Conservation (phyloP, 2,797 vertebrate species). For the Sandelia bainsii region DNA sequence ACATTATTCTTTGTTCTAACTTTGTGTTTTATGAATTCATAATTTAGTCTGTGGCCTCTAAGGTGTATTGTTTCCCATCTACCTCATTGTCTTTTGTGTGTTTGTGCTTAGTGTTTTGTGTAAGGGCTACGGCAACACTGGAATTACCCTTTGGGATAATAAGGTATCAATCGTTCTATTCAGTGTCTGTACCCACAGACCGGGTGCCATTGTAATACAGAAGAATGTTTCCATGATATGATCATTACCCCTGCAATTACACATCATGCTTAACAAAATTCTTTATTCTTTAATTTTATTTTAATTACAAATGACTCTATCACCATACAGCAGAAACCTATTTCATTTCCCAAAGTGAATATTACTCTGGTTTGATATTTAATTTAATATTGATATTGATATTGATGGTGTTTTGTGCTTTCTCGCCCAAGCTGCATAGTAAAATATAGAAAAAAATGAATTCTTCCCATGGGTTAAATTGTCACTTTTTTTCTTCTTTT, state of each 20-base stretch:
- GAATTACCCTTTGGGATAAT: too few relatives aligned
- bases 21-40: too few relatives aligned
- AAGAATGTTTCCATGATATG: background rate
- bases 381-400: background rate
- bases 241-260: too few relatives aligned
- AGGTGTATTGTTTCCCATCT: too few relatives aligned
- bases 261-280: conserved; percentile 2
- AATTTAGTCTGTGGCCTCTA: too few relatives aligned
- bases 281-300: too few relatives aligned
- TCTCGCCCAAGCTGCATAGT: background rate
- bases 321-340: background rate
- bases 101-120: too few relatives aligned
- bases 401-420: background rate
- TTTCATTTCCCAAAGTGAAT: conserved; percentile 5
- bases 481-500: conserved; percentile 19
- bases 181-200: background rate
- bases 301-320: too few relatives aligned
- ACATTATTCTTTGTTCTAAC: too few relatives aligned
- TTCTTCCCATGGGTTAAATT: conserved; percentile 26
- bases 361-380: conserved; percentile 3
- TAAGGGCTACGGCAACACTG: too few relatives aligned
- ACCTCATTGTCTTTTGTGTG: too few relatives aligned
- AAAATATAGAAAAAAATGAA: background rate
- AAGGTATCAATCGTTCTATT: too few relatives aligned
- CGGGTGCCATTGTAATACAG: background rate